Evolutionary conservation across 2,797 vertebrate species (phyloP).

Genomic region (Lacerta viridis): DNA sequence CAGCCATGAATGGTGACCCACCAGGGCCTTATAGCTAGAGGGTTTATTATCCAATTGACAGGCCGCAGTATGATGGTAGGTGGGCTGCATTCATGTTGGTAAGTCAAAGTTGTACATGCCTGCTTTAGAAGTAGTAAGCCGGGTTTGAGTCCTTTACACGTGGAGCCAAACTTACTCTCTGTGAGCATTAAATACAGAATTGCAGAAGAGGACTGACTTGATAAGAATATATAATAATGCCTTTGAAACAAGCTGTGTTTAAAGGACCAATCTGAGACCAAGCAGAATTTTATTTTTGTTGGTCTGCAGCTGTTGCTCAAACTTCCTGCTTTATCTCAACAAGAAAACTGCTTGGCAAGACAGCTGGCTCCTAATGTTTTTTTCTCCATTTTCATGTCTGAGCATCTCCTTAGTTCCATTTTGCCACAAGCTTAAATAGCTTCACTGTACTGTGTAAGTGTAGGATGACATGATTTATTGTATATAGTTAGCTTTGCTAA

Average conservation of each 20-base stretch:
- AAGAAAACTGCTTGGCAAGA: conserved; percentile 14
- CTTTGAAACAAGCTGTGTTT: neutral
- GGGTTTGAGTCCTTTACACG: neutral
- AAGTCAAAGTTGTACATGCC: neutral
- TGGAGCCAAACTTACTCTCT: neutral
- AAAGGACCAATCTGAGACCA: neutral
- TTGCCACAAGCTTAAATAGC: conserved; percentile 9
- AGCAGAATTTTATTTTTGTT: neutral
- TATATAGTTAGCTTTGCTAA: neutral
- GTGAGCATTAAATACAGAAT: neutral
- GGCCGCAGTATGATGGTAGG: neutral
- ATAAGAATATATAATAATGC: neutral
- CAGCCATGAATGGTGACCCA: neutral
- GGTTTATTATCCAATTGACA: neutral
- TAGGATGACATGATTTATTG: neutral
- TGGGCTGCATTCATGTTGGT: neutral
- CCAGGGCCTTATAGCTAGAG: neutral
- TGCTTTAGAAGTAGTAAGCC: neutral
- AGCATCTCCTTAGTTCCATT: conserved; percentile 10
- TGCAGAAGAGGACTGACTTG: neutral
- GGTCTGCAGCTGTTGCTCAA: neutral
- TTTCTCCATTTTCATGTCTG: neutral
- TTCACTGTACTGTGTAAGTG: conserved; percentile 6
- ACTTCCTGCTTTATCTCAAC: neutral
- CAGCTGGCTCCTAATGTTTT: neutral